These are phyloP conservation scores for Panulirus ornatus DNA, from an alignment of 1,140 invertebrate genomes.

Conservation along the genomic window DNA sequence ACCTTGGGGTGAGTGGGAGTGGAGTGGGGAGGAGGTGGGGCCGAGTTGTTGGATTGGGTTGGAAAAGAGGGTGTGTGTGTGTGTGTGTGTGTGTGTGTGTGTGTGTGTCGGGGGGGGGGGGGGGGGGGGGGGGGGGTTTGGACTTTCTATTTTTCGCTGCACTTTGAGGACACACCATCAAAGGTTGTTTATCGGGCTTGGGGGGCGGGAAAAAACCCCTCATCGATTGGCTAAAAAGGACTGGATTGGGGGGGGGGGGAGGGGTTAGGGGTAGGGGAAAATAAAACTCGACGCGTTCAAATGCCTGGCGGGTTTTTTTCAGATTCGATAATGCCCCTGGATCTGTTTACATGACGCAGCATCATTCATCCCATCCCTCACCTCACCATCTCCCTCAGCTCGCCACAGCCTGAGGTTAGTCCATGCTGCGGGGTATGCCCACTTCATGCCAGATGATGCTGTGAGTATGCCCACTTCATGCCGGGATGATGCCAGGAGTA, in stretches of 20 bases:
- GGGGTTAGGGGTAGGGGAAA: background rate
- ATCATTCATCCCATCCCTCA: conserved; percentile 35
- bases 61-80: too few relatives aligned
- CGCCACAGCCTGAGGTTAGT: too few relatives aligned
- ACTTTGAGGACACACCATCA: conserved; percentile 62
- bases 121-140: background rate
- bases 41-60: too few relatives aligned
- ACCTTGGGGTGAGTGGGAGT: background rate
- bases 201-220: conserved; percentile 43
- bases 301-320: conserved; percentile 49
- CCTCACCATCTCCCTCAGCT: conserved; percentile 22
- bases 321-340: conserved; percentile 41
- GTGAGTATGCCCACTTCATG: too few relatives aligned
- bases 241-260: background rate
- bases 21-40: background rate
- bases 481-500: background rate
- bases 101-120: conserved; percentile 12
- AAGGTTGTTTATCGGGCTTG: conserved; percentile 59
- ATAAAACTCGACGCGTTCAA: conserved; percentile 20
- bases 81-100: too few relatives aligned
- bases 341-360: conserved; percentile 56
- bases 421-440: too few relatives aligned
- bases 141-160: conserved; percentile 60
- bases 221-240: conserved; percentile 57
- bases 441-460: too few relatives aligned